phyloP scores from a whole-genome alignment of 1,140 invertebrate species.

The Brachystomella parvula region DNA sequence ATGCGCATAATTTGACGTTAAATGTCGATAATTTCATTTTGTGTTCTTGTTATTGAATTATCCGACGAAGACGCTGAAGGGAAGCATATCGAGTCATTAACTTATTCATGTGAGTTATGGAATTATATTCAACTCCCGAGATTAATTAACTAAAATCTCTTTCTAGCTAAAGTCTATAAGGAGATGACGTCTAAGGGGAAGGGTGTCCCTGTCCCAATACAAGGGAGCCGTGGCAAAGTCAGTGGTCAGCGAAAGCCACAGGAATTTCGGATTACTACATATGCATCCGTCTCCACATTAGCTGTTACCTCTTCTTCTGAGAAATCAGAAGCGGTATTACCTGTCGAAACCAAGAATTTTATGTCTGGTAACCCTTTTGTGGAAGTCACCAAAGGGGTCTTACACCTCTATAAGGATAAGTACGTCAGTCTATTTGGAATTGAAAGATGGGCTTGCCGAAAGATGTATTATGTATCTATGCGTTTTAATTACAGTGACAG shows the following conservation, averaged over 20 bases:
- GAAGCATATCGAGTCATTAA: neutral
- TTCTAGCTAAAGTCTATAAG: neutral
- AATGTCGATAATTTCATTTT: constrained; percentile 5
- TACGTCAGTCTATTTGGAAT: constrained; percentile 43
- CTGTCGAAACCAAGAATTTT: constrained; percentile 49
- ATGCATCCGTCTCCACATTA: neutral
- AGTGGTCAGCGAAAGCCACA: constrained; percentile 1
- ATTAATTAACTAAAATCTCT: neutral
- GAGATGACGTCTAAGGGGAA: constrained; percentile 3
- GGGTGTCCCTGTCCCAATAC: neutral
- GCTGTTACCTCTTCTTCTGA: too few species aligned
- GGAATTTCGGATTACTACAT: neutral
- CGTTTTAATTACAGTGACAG: neutral
- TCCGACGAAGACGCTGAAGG: neutral
- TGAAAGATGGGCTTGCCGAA: neutral
- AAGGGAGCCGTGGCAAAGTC: neutral
- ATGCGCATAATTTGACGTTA: too few species aligned
- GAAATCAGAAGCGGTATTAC: neutral
- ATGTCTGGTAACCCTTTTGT: constrained; percentile 94
- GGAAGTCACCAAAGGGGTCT: constrained; percentile 89
- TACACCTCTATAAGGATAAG: constrained; percentile 96
- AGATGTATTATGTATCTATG: neutral
- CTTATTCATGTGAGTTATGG: neutral
- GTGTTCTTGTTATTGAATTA: constrained; percentile 6
- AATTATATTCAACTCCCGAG: neutral